Base-by-base conservation (phyloP, 2,888 invertebrate genomes). In the Drosophila prolongata region DNA sequence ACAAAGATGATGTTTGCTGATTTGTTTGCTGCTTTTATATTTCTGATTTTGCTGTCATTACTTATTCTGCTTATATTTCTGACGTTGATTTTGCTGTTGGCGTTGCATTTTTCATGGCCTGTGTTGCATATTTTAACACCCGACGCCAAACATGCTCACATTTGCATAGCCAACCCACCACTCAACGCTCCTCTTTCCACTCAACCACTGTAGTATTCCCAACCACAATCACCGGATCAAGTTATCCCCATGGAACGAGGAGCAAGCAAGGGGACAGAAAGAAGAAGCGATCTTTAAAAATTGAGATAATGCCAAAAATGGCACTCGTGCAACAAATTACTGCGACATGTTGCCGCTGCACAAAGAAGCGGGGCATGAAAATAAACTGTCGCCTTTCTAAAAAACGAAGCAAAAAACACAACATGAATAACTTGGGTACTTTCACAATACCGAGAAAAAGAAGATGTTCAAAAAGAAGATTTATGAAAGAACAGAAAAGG, bases 361-460 rank as follows among this genome's bases (percentile, higher is more conserved):
- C 35, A 42, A 38, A 38, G 47, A 38, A 74, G 35, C 52, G 30
- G 47, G 56, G 27, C 40, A 58, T 14, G 47, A 14, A 34, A 34
- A 47, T 11, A 74, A 76, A 74, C 72, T 80, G 78, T 78, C 78
- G 87, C 89, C 89, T 89, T 84, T 84, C 89, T 87, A 89, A 87
- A 88, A 82, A 81, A 77, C 46, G 52, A 79, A 61, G 37, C 47
- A 54, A 19, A 50, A 55, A 14, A 46, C 53, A 16, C 19, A 10
- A 52, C 38, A 40, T 13, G 27, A 59, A 47, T 54, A 43, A 34
- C 38, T 70, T 70, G 66, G 62, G 74, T 70, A 77, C 86, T 87
- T 87, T 84, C 87, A 84, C 89, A 69, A 56, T 49, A 71, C 24
- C 46, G 11, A 44, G 37, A 56, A 52, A 60, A 62, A 66, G 30